Percentiles rank a stretch among this genome's conserved stretches.
Conservation (phyloP, 2,888 invertebrate species). For the Clitarchus hookeri region DNA sequence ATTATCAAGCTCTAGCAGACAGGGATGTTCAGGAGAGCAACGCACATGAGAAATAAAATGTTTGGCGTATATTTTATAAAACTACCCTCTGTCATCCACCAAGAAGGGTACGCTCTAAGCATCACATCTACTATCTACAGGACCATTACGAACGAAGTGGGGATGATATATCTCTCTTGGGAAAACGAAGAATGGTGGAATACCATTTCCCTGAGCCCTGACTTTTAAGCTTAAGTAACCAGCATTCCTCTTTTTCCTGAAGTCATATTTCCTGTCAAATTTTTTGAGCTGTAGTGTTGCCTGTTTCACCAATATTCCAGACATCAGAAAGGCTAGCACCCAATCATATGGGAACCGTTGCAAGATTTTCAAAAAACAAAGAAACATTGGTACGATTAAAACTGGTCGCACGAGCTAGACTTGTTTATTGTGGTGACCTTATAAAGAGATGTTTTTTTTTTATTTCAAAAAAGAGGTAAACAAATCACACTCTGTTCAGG, state of each 20-base stretch:
- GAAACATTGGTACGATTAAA: conserved; percentile 50
- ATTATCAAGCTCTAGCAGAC: not conserved
- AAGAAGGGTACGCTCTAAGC: not conserved
- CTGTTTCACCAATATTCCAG: conserved; percentile 33
- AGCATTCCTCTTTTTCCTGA: no score
- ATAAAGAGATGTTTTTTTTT: conserved; percentile 46
- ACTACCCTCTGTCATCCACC: conserved; percentile 5
- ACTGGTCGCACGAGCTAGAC: conserved; percentile 45
- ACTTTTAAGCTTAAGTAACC: no score
- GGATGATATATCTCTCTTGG: no score
- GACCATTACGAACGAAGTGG: no score
- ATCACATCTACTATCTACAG: not conserved
- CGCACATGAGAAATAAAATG: conserved; percentile 17
- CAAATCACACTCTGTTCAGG: conserved; percentile 46
- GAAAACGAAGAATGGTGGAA: no score
- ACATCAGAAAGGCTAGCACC: conserved; percentile 23
- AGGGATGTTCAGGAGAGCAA: conserved; percentile 21
- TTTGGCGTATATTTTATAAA: conserved; percentile 11
- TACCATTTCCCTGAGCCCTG: not conserved
- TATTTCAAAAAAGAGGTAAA: conserved; percentile 46
- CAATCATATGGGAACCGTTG: conserved; percentile 25
- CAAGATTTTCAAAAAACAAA: conserved; percentile 53
- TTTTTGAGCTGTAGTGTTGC: conserved; percentile 28
- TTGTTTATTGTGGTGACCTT: conserved; percentile 47
- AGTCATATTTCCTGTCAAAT: not conserved